phyloP scores from a whole-genome alignment of 1,140 invertebrate genomes.

The Ceratina japonica region DNA sequence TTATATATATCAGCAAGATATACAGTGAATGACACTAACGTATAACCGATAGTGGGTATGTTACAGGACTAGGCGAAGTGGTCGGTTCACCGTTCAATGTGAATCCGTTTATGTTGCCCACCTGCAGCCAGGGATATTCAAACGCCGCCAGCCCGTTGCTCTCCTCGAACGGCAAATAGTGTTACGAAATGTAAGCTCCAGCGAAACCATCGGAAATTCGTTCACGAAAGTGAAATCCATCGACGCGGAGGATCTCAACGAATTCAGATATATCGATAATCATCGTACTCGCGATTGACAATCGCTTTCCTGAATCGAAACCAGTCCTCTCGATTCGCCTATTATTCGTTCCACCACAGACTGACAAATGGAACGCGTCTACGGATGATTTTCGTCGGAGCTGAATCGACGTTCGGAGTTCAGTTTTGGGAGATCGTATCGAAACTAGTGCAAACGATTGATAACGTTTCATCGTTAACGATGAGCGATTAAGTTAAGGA shows the following conservation, averaged over 20 bases:
- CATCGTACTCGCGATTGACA: conserved; percentile 31
- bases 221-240: conserved; percentile 39
- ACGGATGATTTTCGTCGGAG: conserved; percentile 46
- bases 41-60: conserved; percentile 73
- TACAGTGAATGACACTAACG: conserved; percentile 61
- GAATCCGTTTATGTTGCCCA: conserved; percentile 94
- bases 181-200: conserved; percentile 65
- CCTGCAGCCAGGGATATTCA: conserved; percentile 91
- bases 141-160: conserved; percentile 88
- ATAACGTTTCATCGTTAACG: conserved; percentile 42
- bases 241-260: background rate
- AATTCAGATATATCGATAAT: conserved; percentile 27
- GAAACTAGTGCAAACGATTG: conserved; percentile 56
- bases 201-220: conserved; percentile 23
- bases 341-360: background rate
- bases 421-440: background rate
- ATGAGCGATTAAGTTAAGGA: conserved; percentile 64
- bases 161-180: conserved; percentile 89
- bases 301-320: conserved; percentile 24
- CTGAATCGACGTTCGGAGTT: background rate
- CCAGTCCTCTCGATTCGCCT: conserved; percentile 1
- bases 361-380: background rate
- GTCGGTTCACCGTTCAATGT: conserved; percentile 92
- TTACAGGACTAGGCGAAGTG: conserved; percentile 86
- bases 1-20: conserved; percentile 18